Conservation (phyloP, 2,113 vertebrate genomes). For the Phyllostomus discolor region DNA sequence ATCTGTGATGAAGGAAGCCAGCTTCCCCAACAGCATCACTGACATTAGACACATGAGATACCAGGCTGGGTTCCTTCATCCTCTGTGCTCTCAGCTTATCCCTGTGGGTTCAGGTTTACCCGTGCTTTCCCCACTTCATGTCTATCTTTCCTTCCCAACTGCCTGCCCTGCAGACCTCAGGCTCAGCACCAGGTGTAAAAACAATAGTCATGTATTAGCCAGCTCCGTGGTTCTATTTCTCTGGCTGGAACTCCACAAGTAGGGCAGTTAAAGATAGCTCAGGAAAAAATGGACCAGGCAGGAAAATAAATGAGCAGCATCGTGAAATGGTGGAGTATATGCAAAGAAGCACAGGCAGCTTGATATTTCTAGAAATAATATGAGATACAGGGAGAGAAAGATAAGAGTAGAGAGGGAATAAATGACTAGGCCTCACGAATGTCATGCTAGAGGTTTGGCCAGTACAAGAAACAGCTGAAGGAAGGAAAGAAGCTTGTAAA, state of each 20-base stretch:
- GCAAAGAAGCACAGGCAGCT: background rate
- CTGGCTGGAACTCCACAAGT: background rate
- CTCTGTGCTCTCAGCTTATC: background rate
- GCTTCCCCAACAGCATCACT: background rate
- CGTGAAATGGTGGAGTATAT: background rate
- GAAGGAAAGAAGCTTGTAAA: background rate
- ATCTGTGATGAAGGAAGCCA: background rate
- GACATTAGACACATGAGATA: background rate
- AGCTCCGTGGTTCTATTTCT: background rate
- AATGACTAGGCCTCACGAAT: fast-evolving
- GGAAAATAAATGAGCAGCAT: background rate
- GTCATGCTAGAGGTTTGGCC: fast-evolving
- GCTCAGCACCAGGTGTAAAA: background rate
- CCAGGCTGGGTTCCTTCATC: background rate
- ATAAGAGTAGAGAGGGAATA: background rate
- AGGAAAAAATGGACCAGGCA: background rate
- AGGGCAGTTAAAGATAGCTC: background rate
- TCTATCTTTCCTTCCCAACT: background rate
- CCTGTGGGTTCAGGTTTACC: background rate
- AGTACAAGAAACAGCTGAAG: background rate
- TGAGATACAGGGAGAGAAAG: background rate
- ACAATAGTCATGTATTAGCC: fast-evolving
- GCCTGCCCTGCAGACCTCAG: background rate
- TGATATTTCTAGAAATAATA: background rate
- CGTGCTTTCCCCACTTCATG: background rate